Conservation (phyloP, 2,888 invertebrate genomes). For the Trachelus iudaicus region DNA sequence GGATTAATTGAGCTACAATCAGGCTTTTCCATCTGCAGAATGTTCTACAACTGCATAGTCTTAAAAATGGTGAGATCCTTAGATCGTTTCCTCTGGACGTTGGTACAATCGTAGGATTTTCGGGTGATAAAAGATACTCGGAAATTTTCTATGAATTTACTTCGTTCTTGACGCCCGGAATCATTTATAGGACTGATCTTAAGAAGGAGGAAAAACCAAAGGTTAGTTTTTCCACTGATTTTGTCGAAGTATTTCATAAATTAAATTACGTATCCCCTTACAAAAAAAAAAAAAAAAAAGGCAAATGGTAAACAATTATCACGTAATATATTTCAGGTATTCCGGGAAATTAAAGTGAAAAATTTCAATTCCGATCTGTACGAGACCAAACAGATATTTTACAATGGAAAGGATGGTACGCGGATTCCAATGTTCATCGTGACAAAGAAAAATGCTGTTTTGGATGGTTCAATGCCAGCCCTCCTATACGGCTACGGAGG, state of each 20-base stretch:
- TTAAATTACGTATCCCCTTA: not conserved
- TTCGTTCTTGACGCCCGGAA: slow-evolving; percentile 91
- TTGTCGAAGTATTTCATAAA: not conserved
- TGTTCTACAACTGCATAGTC: slow-evolving; percentile 82
- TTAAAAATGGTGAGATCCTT: slow-evolving; percentile 78
- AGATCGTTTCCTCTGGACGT: slow-evolving; percentile 84
- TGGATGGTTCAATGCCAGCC: slow-evolving; percentile 82
- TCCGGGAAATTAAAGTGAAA: slow-evolving; percentile 86
- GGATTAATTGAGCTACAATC: not conserved
- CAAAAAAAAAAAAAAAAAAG: too few species aligned
- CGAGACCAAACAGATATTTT: slow-evolving; percentile 91
- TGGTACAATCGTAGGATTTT: slow-evolving; percentile 86
- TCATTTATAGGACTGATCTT: slow-evolving; percentile 90
- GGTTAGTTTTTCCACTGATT: slow-evolving; percentile 31
- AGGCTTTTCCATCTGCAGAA: slow-evolving; percentile 70
- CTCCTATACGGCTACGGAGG: slow-evolving; percentile 97
- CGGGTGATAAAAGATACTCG: slow-evolving; percentile 84
- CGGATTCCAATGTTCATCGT: slow-evolving; percentile 97
- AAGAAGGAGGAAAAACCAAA: slow-evolving; percentile 69
- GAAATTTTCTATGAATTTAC: slow-evolving; percentile 95
- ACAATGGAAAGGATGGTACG: slow-evolving; percentile 91
- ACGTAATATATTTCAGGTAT: slow-evolving; percentile 69
- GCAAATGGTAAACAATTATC: not conserved
- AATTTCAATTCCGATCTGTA: slow-evolving; percentile 84
- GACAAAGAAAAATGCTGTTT: slow-evolving; percentile 75